Evolutionary conservation across 2,888 invertebrate species (phyloP).

Genomic region (Napeogenes sylphis): DNA sequence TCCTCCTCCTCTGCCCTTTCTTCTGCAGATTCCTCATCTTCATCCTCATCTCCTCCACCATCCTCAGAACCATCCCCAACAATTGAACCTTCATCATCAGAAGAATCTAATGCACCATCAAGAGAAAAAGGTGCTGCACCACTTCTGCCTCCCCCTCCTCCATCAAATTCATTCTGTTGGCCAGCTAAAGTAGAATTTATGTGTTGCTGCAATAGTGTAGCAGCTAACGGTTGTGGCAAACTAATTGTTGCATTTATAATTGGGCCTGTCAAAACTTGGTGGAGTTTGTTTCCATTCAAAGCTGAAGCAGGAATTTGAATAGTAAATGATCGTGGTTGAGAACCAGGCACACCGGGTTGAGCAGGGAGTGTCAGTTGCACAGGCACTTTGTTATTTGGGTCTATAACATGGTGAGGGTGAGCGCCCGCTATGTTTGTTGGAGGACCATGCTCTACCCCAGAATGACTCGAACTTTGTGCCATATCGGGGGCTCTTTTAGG

Average conservation of each 20-base stretch:
- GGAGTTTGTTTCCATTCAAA: constrained; percentile 83
- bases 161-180: constrained; percentile 70
- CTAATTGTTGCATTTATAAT: constrained; percentile 94
- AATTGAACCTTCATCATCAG: constrained; percentile 86
- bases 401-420: constrained; percentile 65
- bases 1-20: constrained; percentile 81
- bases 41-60: constrained; percentile 83
- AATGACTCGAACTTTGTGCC: constrained; percentile 59
- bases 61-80: constrained; percentile 80
- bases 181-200: constrained; percentile 86
- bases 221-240: constrained; percentile 88
- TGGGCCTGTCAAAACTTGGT: constrained; percentile 88
- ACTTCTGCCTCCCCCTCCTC: constrained; percentile 69
- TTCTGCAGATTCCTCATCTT: constrained; percentile 87
- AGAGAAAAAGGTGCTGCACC: constrained; percentile 68
- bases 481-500: constrained; percentile 56
- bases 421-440: constrained; percentile 53
- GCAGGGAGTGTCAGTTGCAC: constrained; percentile 89
- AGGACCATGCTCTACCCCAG: constrained; percentile 57
- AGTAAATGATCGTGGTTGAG: constrained; percentile 86
- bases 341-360: constrained; percentile 84
- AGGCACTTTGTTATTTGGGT: constrained; percentile 69
- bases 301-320: constrained; percentile 94
- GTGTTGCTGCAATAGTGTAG: constrained; percentile 91
- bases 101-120: constrained; percentile 83